A percentile compares a stretch with the other conserved stretches of the same genome.
Conservation (phyloP, 2,888 invertebrate species). For the Synanthedon myopaeformis region DNA sequence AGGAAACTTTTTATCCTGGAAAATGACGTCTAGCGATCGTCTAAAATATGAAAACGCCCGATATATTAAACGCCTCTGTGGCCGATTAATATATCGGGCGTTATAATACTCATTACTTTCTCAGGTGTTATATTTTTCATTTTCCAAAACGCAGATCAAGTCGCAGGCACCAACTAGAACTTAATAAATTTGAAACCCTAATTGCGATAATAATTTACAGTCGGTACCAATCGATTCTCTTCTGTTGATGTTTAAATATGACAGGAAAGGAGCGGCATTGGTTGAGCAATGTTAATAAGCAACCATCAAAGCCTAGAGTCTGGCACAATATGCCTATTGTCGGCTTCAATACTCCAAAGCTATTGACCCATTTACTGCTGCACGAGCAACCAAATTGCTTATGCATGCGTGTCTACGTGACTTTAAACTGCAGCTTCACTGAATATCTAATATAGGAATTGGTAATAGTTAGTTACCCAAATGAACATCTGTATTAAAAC, state of each 20-base stretch:
- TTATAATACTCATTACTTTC: too few relatives aligned
- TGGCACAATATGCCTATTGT: constrained; percentile 11
- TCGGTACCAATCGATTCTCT: constrained; percentile 2
- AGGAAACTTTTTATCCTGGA: too few relatives aligned
- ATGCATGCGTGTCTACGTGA: constrained; percentile 59
- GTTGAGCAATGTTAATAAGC: neutral
- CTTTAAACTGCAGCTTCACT: constrained; percentile 38
- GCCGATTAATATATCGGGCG: too few relatives aligned
- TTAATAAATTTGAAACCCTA: too few relatives aligned
- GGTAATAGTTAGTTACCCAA: constrained; percentile 11
- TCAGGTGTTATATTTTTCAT: too few relatives aligned
- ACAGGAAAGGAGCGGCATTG: neutral
- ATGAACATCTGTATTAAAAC: constrained; percentile 11
- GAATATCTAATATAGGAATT: constrained; percentile 36
- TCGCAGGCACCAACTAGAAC: too few relatives aligned
- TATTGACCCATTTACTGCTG: constrained; percentile 59
- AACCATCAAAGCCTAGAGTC: neutral
- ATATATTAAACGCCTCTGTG: too few relatives aligned
- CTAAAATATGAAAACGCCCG: too few relatives aligned
- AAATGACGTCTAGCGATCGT: too few relatives aligned
- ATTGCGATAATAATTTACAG: too few relatives aligned
- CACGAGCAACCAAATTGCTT: constrained; percentile 53
- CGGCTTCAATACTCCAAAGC: constrained; percentile 19
- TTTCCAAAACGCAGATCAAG: too few relatives aligned
- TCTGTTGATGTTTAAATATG: neutral